A percentile compares a stretch with the other conserved stretches of the same genome.
Evolutionary conservation across 2,888 invertebrate species (phyloP).

Genomic region (Frankliniella fusca): DNA sequence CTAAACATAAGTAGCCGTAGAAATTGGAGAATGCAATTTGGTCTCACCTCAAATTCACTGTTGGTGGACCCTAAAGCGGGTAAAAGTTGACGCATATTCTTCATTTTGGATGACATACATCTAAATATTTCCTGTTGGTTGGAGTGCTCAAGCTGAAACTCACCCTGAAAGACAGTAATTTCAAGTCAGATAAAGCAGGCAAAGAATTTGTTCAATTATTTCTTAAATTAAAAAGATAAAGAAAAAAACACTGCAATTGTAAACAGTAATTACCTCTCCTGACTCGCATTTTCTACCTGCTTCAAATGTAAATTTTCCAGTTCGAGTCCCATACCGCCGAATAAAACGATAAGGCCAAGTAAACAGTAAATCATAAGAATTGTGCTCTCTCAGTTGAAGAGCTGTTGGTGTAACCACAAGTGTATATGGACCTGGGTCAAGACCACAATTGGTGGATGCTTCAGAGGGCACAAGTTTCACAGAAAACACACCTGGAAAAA

Average conservation of each 20-base stretch:
- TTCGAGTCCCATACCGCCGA: constrained; percentile 77
- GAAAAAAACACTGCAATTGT: neutral
- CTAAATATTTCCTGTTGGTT: constrained; percentile 79
- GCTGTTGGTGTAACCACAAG: constrained; percentile 70
- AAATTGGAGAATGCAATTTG: neutral
- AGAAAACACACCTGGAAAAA: constrained; percentile 60
- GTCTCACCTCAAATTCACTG: constrained; percentile 39
- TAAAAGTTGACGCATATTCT: constrained; percentile 78
- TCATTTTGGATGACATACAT: constrained; percentile 78
- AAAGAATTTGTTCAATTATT: neutral
- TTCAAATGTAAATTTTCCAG: constrained; percentile 82
- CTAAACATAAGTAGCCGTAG: neutral
- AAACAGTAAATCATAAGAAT: constrained; percentile 61
- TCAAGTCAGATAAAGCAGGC: constrained; percentile 1
- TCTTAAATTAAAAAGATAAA: neutral
- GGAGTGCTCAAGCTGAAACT: constrained; percentile 59
- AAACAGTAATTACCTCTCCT: constrained; percentile 58
- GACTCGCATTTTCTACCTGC: constrained; percentile 82
- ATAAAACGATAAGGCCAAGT: constrained; percentile 84
- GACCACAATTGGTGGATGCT: constrained; percentile 69
- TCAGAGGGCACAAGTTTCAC: constrained; percentile 74
- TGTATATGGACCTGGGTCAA: constrained; percentile 67
- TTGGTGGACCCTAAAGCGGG: constrained; percentile 50
- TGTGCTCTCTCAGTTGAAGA: constrained; percentile 65
- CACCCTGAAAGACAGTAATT: neutral